Evolutionary conservation across 2,888 invertebrate genomes (phyloP).

Genomic region (Ochropleura leucogaster): DNA sequence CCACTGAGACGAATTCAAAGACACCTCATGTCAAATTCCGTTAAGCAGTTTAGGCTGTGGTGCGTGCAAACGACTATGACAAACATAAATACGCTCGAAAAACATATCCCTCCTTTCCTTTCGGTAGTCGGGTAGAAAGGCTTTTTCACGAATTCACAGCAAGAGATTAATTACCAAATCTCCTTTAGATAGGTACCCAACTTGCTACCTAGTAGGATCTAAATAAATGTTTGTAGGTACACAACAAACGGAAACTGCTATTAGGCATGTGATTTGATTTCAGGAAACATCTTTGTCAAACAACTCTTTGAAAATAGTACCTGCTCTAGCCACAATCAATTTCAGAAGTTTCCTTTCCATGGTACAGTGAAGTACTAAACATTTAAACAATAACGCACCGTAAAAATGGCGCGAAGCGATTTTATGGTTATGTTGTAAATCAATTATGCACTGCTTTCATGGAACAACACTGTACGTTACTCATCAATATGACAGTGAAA

Average conservation of each 20-base stretch:
- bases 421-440: slow-evolving; percentile 61
- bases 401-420: slow-evolving; percentile 38
- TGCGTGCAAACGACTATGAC: too few relatives aligned
- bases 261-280: background rate
- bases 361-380: slow-evolving; percentile 11
- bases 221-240: background rate
- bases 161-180: background rate
- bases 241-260: background rate
- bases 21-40: too few relatives aligned
- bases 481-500: slow-evolving; percentile 81
- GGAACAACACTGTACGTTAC: slow-evolving; percentile 70
- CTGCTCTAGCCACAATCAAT: background rate
- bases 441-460: slow-evolving; percentile 72
- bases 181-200: background rate
- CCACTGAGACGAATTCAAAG: too few relatives aligned
- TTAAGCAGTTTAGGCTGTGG: too few relatives aligned
- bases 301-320: background rate
- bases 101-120: too few relatives aligned
- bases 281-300: background rate
- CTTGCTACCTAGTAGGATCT: background rate
- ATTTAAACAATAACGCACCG: slow-evolving; percentile 24
- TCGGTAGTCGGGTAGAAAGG: too few relatives aligned
- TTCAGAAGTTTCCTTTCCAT: slow-evolving; percentile 6
- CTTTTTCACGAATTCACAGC: slow-evolving; percentile 8
- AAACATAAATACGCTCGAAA: too few relatives aligned